phyloP scores from a whole-genome alignment of 2,888 invertebrate genomes.

The Nomada ferruginata region DNA sequence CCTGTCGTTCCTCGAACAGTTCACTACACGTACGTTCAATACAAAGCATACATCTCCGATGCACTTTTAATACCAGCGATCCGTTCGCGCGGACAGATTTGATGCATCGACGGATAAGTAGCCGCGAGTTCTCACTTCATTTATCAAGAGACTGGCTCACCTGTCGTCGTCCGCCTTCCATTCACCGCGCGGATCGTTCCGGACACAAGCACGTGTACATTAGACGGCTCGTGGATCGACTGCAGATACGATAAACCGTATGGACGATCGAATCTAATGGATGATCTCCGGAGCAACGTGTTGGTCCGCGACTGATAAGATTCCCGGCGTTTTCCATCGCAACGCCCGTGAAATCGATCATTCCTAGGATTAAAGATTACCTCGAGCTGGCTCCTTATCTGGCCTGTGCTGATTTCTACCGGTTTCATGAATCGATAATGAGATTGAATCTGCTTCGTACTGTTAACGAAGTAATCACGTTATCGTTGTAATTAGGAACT shows the following conservation, averaged over 20 bases:
- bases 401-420: no score
- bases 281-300: conserved; percentile 61
- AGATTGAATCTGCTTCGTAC: no score
- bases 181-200: conserved; percentile 47
- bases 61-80: conserved; percentile 68
- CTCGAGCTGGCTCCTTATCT: background rate
- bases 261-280: conserved; percentile 65
- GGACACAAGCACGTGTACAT: conserved; percentile 55
- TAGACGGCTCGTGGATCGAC: conserved; percentile 53
- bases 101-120: conserved; percentile 78
- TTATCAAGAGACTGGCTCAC: conserved; percentile 75
- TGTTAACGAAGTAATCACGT: no score
- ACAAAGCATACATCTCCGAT: conserved; percentile 57
- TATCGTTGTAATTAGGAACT: no score
- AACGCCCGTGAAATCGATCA: conserved; percentile 42
- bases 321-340: conserved; percentile 60
- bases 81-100: conserved; percentile 71
- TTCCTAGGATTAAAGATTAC: conserved; percentile 33
- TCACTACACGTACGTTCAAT: background rate
- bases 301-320: conserved; percentile 61
- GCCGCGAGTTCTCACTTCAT: conserved; percentile 78
- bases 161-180: conserved; percentile 71
- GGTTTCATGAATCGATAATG: no score
- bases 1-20: background rate
- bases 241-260: conserved; percentile 33